phyloP scores from a whole-genome alignment of 2,888 invertebrate species.

The Myathropa florea region DNA sequence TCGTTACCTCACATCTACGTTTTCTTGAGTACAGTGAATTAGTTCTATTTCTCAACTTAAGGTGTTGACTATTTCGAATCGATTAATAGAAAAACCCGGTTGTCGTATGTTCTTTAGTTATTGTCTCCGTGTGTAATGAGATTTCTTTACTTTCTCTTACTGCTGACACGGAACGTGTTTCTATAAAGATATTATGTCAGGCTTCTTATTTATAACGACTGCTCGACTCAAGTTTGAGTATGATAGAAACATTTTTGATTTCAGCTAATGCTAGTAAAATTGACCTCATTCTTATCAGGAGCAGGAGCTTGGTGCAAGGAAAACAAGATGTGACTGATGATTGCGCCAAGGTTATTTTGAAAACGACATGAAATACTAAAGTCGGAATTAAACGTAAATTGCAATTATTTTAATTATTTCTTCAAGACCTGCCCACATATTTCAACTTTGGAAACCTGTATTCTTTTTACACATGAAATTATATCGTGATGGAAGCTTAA shows the following conservation, averaged over 20 bases:
- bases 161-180: not conserved
- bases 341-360: too few species aligned
- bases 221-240: not conserved
- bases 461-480: too few species aligned
- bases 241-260: not conserved
- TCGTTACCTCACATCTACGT: not conserved
- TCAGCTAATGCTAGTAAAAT: too few species aligned
- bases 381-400: too few species aligned
- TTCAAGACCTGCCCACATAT: too few species aligned
- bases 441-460: too few species aligned
- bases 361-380: too few species aligned
- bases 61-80: not conserved
- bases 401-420: too few species aligned
- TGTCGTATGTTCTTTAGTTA: not conserved
- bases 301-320: too few species aligned
- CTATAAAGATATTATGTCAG: not conserved
- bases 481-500: too few species aligned
- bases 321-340: too few species aligned
- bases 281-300: too few species aligned
- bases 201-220: not conserved
- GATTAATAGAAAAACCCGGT: not conserved
- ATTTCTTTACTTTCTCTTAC: not conserved
- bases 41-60: not conserved
- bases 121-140: not conserved
- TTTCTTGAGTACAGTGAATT: not conserved